Evolutionary conservation across 64 coral and sea anemone genomes (phyloP), one percentile per base, ranked within the genome.

Genomic region (Montipora capricornis): DNA sequence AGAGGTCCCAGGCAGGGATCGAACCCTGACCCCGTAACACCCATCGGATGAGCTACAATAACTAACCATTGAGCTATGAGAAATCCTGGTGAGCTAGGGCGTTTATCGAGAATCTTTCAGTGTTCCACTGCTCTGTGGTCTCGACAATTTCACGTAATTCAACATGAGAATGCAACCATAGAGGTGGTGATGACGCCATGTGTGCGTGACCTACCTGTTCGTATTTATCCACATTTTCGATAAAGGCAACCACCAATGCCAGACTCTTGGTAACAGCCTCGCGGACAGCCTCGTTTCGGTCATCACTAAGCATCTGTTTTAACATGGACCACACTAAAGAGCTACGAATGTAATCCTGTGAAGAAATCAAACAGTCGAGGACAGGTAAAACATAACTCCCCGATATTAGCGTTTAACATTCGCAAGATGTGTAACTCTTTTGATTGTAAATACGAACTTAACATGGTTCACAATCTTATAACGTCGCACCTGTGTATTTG

Each of bases 221-320:
- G 67, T 96, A 98, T 91, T 98, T 98, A 79, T 93, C 88, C 37
- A 80, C 64, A 29, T 92, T 90, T 81, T 79, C 89, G 55, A 98
- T 95, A 45, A 93, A 93, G 4, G 88, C 88, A 76, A 98, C 78
- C 44, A 98, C 89, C 89, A 98, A 91, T 88, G 80, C 97, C 88
- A 98, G 83, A 76, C 97, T 98, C 81, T 98, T 93, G 1, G 94
- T 98, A 44, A 98, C 94, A 4, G 97, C 94, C 59, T 95, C 97
- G 11, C 94, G 97, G 13, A 98, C 97, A 73, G 77, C 91, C 83
- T 98, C 97, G 60, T 93, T 98, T 47, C 97, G 94, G 81, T 98
- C 97, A 29, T 98, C 97, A 9, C 77, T 95, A 20, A 98, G 93
- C 97, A 98, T 98, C 89, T 98, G 97, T 94, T 96, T 98, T 52